Base-by-base conservation (phyloP, 1,140 invertebrate species). In the Eubasilissa regina region DNA sequence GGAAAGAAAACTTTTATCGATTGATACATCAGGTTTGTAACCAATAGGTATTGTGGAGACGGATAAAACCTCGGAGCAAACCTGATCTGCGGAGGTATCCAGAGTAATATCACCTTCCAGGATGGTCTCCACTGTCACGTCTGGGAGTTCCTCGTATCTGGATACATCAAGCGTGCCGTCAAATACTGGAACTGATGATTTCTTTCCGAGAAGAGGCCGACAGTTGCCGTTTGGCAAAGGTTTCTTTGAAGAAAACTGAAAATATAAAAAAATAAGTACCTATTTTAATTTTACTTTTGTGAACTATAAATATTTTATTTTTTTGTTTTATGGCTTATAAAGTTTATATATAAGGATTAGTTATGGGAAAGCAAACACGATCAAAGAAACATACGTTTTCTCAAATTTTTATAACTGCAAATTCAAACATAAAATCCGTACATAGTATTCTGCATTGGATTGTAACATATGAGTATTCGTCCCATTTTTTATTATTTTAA, bases 81-180 rank as follows among this genome's bases (percentile, higher is more conserved):
- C 60, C 9, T 66, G 60, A 15, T 78, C 76, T 11, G 53, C 53
- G 9, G 75, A 80, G 44, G 45, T 60, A 12, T 66, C 55, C 12
- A 75, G 45, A 15, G 80, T 81, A 0, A 77, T 48, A 76, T 83
- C 82, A 77, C 79, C 84, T 60, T 85, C 85, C 7, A 87, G 85
- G 8, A 84, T 83, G 8, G 86, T 87, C 75, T 88, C 87, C 17
- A 80, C 78, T 0, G 87, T 86, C 21, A 84, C 78, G 83, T 88
- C 86, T 19, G 84, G 81, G 1, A 79, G 58, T 25, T 85, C 84
- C 19, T 87, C 85, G 83, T 86, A 80, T 12, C 88, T 85, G 0
- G 87, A 87, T 58, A 89, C 66, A 85, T 89, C 88, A 79, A 89
- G 87, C 19, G 85, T 83, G 12, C 85, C 83, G 51, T 76, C 79